Conservation (phyloP, 1,140 invertebrate species). For the Panonychus citri region DNA sequence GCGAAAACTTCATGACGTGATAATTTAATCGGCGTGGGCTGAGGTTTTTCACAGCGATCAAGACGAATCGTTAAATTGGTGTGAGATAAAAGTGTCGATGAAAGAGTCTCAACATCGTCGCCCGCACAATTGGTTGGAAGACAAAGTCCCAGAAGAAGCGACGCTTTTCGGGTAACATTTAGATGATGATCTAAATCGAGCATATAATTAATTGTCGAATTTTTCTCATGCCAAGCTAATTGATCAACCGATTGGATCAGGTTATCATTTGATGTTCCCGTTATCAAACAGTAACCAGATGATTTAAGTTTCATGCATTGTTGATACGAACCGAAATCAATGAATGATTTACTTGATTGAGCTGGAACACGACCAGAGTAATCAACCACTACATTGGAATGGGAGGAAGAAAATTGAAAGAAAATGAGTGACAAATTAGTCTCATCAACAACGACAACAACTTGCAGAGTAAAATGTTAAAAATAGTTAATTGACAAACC, state of each 20-base stretch:
- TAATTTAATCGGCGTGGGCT: background rate
- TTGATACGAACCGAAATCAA: background rate
- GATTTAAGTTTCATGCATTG: background rate
- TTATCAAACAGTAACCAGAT: background rate
- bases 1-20: background rate
- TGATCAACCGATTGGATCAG: background rate
- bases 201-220: background rate
- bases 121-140: background rate
- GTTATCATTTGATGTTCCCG: background rate
- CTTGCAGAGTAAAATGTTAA: no score
- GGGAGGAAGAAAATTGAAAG: no score
- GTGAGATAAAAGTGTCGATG: background rate
- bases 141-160: background rate
- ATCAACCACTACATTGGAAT: no score
- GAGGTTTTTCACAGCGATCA: background rate
- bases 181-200: background rate
- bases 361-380: no score
- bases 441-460: no score
- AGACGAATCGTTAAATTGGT: background rate
- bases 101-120: background rate
- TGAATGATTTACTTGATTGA: no score
- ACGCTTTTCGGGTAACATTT: background rate
- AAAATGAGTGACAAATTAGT: no score
- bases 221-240: background rate
- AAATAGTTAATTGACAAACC: no score